These are phyloP conservation scores for Ephestia elutella DNA, from an alignment of 1,140 invertebrate genomes.

Conservation along the genomic window DNA sequence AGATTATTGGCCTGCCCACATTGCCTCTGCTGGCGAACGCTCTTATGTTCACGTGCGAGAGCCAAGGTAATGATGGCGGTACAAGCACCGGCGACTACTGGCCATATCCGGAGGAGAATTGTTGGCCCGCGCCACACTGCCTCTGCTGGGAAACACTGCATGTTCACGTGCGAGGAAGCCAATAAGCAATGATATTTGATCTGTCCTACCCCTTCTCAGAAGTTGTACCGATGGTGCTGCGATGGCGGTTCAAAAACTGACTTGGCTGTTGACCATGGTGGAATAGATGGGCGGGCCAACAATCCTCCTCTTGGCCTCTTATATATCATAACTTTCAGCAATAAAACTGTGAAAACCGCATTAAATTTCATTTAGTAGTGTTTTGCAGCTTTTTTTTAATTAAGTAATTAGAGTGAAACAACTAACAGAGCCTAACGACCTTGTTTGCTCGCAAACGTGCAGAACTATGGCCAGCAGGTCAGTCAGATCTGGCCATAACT, in stretches of 20 bases:
- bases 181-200: slow-evolving; percentile 67
- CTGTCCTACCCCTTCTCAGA: slow-evolving; percentile 33
- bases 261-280: slow-evolving; percentile 78
- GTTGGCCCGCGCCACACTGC: slow-evolving; percentile 79
- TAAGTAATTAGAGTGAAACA: too few relatives aligned
- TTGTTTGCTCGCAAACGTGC: background rate
- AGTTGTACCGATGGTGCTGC: slow-evolving; percentile 77
- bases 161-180: slow-evolving; percentile 78
- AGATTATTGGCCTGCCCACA: slow-evolving; percentile 79
- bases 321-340: slow-evolving; percentile 44
- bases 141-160: slow-evolving; percentile 81
- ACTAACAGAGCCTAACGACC: too few relatives aligned
- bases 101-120: slow-evolving; percentile 79
- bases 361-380: too few relatives aligned
- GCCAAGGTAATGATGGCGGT: slow-evolving; percentile 78
- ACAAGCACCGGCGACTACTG: slow-evolving; percentile 76
- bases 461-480: background rate
- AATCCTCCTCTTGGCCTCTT: slow-evolving; percentile 79
- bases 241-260: slow-evolving; percentile 79
- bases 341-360: too few relatives aligned
- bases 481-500: background rate
- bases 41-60: slow-evolving; percentile 77
- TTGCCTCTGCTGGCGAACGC: slow-evolving; percentile 81
- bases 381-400: too few relatives aligned
- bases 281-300: slow-evolving; percentile 78